These are phyloP conservation scores for Syngnathus floridae DNA, from an alignment of 2,113 vertebrate species.

Conservation along the genomic window DNA sequence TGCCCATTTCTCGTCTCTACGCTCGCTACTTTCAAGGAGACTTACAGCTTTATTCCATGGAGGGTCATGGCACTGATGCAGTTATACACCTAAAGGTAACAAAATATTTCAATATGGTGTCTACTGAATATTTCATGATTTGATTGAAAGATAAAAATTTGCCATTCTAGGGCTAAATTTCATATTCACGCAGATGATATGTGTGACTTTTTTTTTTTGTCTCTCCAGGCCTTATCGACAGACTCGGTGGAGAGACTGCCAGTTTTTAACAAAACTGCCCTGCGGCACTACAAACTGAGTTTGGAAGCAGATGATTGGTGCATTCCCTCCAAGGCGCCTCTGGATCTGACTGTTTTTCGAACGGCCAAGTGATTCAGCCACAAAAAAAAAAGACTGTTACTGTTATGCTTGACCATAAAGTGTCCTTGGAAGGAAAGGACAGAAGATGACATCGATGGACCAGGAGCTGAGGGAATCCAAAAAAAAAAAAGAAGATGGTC, in stretches of 20 bases:
- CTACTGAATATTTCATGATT: neutral
- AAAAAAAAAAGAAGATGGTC: neutral
- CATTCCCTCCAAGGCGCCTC: conserved; percentile 80
- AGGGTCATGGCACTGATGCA: conserved; percentile 79
- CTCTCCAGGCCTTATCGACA: conserved; percentile 76
- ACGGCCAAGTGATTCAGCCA: conserved; percentile 47
- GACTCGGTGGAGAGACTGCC: conserved; percentile 84
- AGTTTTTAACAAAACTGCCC: conserved; percentile 83
- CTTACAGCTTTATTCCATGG: conserved; percentile 85
- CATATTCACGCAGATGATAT: too few species aligned
- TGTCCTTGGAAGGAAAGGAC: neutral
- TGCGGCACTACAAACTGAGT: conserved; percentile 81
- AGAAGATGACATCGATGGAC: neutral
- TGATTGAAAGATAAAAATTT: too few species aligned
- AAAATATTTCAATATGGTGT: neutral
- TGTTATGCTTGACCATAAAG: neutral
- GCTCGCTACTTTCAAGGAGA: conserved; percentile 89
- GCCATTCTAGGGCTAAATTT: too few species aligned
- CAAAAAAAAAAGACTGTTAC: neutral
- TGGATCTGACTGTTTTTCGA: conserved; percentile 74
- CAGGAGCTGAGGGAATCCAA: neutral
- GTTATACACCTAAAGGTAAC: conserved; percentile 82
- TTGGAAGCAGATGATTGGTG: conserved; percentile 85
- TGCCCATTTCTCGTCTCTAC: conserved; percentile 86
- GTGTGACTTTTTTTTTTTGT: neutral